Base-by-base conservation (phyloP, 2,113 vertebrate genomes). In the Scomber scombrus region DNA sequence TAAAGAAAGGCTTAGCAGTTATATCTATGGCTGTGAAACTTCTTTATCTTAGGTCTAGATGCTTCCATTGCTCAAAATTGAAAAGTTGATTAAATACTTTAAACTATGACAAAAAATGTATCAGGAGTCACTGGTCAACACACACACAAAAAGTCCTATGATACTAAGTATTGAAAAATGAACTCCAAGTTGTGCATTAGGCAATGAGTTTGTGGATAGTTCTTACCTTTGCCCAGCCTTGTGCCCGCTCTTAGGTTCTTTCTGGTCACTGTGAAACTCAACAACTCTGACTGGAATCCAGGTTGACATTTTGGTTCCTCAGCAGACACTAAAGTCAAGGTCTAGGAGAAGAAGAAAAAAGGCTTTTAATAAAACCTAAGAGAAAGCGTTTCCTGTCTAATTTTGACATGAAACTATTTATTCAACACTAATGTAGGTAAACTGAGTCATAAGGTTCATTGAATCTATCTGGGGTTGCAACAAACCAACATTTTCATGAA, bases 151-250 rank as follows among this genome's bases (percentile, higher is more conserved):
- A n/a, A n/a, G n/a, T 54, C 10, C 2, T 14, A 13, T 16, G 15
- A 31, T 14, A n/a, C 2, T 14, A 3, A 19, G 26, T 1, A 7
- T n/a, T 5, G 11, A 16, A 65, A 65, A 57, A 64, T 4, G 11
- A 63, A 54, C 45, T 55, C 4, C 12, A 14, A 18, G 8, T 43
- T 43, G 43, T 64, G 62, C 12, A 57, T 47, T 14, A 52, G 16
- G 21, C 5, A 75, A 23, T 16, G 11, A 65, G 9, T 9, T 29
- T 0, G 34, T 56, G 31, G 47, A 55, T 18, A 23, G 10, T 6
- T 57, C 86, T 65, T 88, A 95, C 94, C 94, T 93, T 56, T 92
- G 21, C 94, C 94, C n/a, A 95, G 68, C 26, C 61, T 78, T 0
- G 16, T 66, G 9, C 71, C 67, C 0, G 0, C 56, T 3, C 6